Evolutionary conservation across 2,888 invertebrate genomes (phyloP), one percentile per base, ranked within the genome.

Genomic region (Stenurella melanura): DNA sequence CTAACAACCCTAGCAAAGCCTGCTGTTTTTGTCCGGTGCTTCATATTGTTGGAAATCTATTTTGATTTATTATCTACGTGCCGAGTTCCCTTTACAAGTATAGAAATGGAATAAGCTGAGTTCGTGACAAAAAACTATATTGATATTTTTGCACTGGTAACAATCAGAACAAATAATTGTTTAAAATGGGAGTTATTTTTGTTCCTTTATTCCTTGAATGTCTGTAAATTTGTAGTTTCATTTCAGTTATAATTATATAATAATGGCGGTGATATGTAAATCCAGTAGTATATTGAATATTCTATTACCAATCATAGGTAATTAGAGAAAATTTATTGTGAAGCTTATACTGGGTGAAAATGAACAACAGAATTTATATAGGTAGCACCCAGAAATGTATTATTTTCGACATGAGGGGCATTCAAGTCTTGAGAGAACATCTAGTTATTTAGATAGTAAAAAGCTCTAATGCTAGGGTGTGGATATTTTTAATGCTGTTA

Each of bases 31-130:
- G 58, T 58, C 19, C 19, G 19, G 19, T 12, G 15, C 9, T 58
- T 21, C 58, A 58, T 21, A 18, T 21, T 18, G 30, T 17, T 38
- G 63, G 38, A 17, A 34, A 18, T 18, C 38, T 63, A 63, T 30
- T 63, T 63, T 63, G 63, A 58, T 58, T 58, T 58, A 58, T 21
- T 21, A 58, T 18, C 58, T 12, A 58, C 58, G 21, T 58, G 58
- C 50, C 15, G 15, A n/a, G 50, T n/a, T n/a, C 12, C 50, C 5
- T 50, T n/a, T 50, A 7, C n/a, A 50, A n/a, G n/a, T 50, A n/a
- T 50, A 15, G 50, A 50, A 50, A 50, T 42, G 50, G 12, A 50
- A 50, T 50, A 12, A 15, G 50, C 50, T n/a, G 50, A 50, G 15
- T 50, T 50, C 50, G 50, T 50, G 50, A n/a, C 50, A 50, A 12